phyloP scores from a whole-genome alignment of 2,888 invertebrate species.

The Drosophila heteroneura region DNA sequence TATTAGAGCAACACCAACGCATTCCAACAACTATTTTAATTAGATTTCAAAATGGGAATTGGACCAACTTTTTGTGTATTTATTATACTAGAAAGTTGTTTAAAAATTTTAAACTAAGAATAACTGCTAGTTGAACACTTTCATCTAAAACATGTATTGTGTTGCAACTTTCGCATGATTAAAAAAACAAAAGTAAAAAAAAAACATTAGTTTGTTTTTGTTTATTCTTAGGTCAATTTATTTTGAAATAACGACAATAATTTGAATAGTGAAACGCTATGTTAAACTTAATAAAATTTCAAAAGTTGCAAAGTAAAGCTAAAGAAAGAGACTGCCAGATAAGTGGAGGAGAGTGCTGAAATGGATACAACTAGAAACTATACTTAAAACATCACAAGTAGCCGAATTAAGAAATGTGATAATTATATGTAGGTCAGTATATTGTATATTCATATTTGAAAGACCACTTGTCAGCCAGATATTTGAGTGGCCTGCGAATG shows the following conservation, averaged over 20 bases:
- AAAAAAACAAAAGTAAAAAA: not conserved
- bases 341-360: not conserved
- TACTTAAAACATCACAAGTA: not conserved
- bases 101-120: not conserved
- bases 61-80: not conserved
- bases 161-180: constrained; percentile 11
- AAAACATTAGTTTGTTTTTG: not conserved
- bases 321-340: not conserved
- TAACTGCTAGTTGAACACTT: not conserved
- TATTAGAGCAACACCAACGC: not conserved
- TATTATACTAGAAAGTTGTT: not conserved
- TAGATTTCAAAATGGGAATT: not conserved
- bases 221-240: not conserved
- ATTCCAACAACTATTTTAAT: not conserved
- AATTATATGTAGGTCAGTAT: not conserved
- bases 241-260: not conserved
- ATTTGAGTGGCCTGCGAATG: constrained; percentile 17
- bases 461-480: constrained; percentile 19
- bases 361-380: not conserved
- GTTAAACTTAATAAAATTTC: not conserved
- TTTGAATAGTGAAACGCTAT: not conserved
- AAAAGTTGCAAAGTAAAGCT: not conserved
- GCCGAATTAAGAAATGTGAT: not conserved
- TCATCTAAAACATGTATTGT: not conserved
- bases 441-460: constrained; percentile 23